Conservation (phyloP, 2,888 invertebrate genomes). For the Spilarctia lutea region DNA sequence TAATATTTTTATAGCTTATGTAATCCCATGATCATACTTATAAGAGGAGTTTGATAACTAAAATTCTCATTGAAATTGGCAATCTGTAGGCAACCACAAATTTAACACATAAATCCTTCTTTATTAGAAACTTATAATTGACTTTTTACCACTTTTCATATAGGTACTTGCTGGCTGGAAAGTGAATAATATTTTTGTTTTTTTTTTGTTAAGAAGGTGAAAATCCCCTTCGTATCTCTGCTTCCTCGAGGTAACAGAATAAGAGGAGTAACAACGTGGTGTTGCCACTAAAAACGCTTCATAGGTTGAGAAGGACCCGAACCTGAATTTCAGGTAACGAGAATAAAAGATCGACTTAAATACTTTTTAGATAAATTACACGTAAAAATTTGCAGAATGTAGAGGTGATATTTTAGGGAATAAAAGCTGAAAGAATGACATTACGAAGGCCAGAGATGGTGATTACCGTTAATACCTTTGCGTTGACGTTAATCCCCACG, state of each 20-base stretch:
- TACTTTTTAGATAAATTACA: too few relatives aligned
- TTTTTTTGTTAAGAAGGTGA: too few relatives aligned
- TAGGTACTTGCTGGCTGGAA: not conserved
- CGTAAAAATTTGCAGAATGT: not conserved
- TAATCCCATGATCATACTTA: not conserved
- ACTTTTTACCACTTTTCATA: not conserved
- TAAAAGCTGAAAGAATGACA: not conserved
- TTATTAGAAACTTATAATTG: not conserved
- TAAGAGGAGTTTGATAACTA: not conserved
- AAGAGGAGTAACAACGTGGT: too few relatives aligned
- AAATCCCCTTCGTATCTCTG: too few relatives aligned
- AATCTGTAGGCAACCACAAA: not conserved
- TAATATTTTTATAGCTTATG: not conserved
- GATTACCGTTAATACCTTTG: not conserved
- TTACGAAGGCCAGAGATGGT: not conserved
- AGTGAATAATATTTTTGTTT: too few relatives aligned
- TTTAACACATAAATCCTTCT: not conserved
- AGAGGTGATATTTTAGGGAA: not conserved
- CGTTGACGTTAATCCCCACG: not conserved
- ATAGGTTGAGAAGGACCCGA: too few relatives aligned
- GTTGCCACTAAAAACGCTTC: too few relatives aligned
- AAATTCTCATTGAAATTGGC: not conserved
- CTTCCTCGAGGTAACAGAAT: too few relatives aligned
- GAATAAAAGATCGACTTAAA: too few relatives aligned
- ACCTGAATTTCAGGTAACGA: too few relatives aligned